A percentile compares a stretch with the other conserved stretches of the same genome.
Conservation (phyloP, 53 echinoderm and acorn worm genomes). For the Echinarachnius parma region DNA sequence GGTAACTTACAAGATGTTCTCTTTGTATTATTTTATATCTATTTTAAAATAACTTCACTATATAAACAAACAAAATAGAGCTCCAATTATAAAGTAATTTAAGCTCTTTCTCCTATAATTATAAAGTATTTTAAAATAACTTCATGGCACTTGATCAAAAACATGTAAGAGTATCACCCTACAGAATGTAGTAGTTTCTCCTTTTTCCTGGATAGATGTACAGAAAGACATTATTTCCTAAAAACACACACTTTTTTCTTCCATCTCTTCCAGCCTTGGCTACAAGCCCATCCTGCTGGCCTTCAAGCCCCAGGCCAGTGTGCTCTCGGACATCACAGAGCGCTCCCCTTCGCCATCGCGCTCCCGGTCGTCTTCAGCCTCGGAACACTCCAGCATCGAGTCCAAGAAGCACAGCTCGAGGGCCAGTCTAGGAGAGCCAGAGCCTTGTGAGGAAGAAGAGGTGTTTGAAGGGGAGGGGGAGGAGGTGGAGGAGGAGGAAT, state of each 20-base stretch:
- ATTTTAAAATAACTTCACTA: no score
- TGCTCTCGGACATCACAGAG: constrained; percentile 72
- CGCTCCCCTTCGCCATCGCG: constrained; percentile 64
- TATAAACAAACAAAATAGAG: no score
- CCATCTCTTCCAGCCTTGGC: constrained; percentile 56
- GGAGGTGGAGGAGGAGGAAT: constrained; percentile 68
- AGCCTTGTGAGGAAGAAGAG: constrained; percentile 69
- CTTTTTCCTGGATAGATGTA: no score
- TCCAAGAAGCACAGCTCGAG: constrained; percentile 64
- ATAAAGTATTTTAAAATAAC: no score
- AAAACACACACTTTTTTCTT: constrained; percentile 3
- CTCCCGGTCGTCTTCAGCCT: constrained; percentile 57
- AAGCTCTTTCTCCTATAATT: no score
- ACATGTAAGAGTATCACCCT: no score
- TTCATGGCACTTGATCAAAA: no score
- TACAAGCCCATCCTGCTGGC: constrained; percentile 84
- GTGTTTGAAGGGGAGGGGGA: constrained; percentile 79
- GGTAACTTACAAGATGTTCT: no score
- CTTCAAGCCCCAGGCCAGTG: constrained; percentile 77
- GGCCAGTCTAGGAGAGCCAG: constrained; percentile 70
- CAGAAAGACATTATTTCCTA: no score
- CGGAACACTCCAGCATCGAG: constrained; percentile 80
- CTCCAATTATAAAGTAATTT: no score
- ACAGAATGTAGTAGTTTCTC: no score
- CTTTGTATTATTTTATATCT: no score